Conservation (phyloP, 2,797 vertebrate species). For the Okamejei kenojei region DNA sequence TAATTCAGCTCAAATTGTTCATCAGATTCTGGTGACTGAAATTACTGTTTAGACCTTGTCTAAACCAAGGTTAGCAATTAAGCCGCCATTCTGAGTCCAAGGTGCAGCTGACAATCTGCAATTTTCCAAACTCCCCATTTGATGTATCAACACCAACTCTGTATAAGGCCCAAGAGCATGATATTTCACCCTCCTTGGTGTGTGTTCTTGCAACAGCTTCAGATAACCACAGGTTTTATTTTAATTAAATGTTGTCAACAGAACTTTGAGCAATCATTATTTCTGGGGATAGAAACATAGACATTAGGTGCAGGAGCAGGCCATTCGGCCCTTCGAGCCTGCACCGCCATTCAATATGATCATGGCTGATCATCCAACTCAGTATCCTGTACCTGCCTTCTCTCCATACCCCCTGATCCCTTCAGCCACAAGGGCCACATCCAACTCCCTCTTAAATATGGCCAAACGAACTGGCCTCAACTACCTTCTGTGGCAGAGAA, state of each 20-base stretch:
- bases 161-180: neutral
- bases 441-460: too few relatives aligned
- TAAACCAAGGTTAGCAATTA: neutral
- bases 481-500: too few relatives aligned
- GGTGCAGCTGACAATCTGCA: neutral
- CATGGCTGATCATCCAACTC: too few relatives aligned
- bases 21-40: neutral
- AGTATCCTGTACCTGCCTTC: too few relatives aligned
- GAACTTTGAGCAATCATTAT: neutral
- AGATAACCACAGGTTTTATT: neutral
- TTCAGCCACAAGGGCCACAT: too few relatives aligned
- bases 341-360: too few relatives aligned
- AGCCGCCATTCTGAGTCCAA: too few relatives aligned
- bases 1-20: neutral
- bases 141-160: neutral
- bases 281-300: too few relatives aligned
- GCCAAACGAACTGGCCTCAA: too few relatives aligned
- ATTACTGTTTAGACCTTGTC: neutral
- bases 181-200: neutral
- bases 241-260: conserved; percentile 7
- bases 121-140: neutral
- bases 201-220: neutral
- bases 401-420: too few relatives aligned
- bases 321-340: too few relatives aligned
- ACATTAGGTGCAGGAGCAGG: too few relatives aligned